Evolutionary conservation across 2,888 invertebrate species (phyloP), one percentile per base, ranked within the genome.

Genomic region (Tiliacea aurago): DNA sequence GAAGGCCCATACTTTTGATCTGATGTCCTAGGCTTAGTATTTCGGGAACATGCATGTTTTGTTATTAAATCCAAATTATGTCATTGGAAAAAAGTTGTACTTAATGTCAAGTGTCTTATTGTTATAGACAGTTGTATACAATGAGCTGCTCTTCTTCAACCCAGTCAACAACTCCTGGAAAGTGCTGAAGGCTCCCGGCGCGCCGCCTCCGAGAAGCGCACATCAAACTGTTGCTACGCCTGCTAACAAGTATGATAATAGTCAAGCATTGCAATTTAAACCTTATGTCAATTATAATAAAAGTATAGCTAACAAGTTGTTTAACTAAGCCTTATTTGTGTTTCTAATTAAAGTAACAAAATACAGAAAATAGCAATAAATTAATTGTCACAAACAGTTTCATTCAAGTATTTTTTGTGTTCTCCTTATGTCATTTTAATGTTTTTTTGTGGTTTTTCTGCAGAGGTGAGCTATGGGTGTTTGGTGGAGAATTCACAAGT

Each of bases 401-500:
- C 10, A 43, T 13, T 43, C 0, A 43, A 13, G 43, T 13, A 13
- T 43, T 43, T 43, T 43, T 41, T 9, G 9, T 41, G 9, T 41
- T 41, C 9, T n/a, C n/a, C n/a, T 41, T 41, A 41, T 43, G 43
- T 43, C 0, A 43, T 43, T 13, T 13, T 43, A 43, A 43, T 43
- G 43, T 43, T 43, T 43, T n/a, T 1, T 11, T 43, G 11, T 43
- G 13, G 13, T 11, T 43, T 11, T 43, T 43, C 43, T 13, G 7
- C 43, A 43, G 43, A 43, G 96, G 96, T 43, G 96, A 96, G 87
- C 90, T 97, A 64, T 98, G 97, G 97, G 92, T 98, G 63, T 99
- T 99, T 95, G 99, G 99, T 11, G 99, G 99, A 2, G 99, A 99
- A 95, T 99, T 98, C 94, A 98, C 98, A 6, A 99, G 98, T 90